Conservation (phyloP, 2,797 vertebrate genomes). For the Eidolon dupreanum region DNA sequence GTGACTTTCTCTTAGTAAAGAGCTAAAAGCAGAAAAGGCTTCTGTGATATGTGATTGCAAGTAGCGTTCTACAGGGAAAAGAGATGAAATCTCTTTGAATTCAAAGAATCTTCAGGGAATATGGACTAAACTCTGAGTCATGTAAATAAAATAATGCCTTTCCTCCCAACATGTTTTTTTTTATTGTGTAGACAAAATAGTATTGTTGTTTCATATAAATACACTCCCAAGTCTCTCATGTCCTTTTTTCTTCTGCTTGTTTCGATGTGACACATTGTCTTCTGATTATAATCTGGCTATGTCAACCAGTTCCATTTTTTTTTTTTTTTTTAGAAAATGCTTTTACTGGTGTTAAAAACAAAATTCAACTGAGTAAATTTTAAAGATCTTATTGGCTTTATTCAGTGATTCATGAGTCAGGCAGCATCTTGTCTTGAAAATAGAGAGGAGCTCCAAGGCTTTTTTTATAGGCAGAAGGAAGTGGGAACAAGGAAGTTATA, state of each 20-base stretch:
- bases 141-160: background rate
- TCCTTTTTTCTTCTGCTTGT: background rate
- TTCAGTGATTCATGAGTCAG: background rate
- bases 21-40: background rate
- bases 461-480: background rate
- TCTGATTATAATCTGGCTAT: background rate
- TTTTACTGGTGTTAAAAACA: background rate
- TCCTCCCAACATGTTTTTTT: background rate
- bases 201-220: background rate
- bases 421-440: background rate
- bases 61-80: background rate
- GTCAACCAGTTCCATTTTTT: background rate
- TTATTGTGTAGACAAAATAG: background rate
- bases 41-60: background rate
- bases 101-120: background rate
- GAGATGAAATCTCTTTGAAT: background rate
- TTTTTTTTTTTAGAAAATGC: background rate
- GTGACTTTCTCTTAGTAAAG: constrained; percentile 44
- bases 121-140: background rate
- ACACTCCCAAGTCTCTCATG: background rate
- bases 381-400: background rate
- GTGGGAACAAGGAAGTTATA: background rate
- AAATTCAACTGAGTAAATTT: background rate
- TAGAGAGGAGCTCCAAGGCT: background rate
- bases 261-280: background rate